Evolutionary conservation across 1,140 invertebrate genomes (phyloP).

Genomic region (Ceratina japonica): DNA sequence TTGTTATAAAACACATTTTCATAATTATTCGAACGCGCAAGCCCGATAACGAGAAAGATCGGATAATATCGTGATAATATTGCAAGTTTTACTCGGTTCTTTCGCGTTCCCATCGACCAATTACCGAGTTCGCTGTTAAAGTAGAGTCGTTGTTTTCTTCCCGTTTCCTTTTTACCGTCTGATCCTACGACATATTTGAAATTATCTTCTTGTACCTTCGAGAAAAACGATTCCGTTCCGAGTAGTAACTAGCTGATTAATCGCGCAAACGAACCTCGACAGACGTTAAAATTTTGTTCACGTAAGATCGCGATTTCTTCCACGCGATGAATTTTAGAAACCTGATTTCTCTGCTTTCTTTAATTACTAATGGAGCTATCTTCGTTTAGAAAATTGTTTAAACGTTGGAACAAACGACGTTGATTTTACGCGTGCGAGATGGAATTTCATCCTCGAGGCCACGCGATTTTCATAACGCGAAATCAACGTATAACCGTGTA

Average conservation of each 20-base stretch:
- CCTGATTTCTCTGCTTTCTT: no score
- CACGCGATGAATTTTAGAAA: no score
- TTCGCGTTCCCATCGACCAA: background rate
- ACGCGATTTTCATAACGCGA: constrained; percentile 5
- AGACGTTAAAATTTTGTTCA: no score
- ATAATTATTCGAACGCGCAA: background rate
- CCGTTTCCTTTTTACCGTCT: background rate
- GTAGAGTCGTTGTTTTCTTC: background rate
- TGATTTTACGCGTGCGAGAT: background rate
- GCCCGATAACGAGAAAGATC: background rate
- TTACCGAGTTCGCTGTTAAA: background rate
- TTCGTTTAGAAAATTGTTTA: constrained; percentile 12
- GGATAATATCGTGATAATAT: background rate
- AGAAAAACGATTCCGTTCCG: background rate
- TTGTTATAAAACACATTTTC: background rate
- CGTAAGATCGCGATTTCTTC: no score
- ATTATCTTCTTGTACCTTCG: no score
- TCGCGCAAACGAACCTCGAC: no score
- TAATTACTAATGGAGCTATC: background rate
- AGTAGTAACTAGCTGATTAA: no score
- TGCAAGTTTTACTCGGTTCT: constrained; percentile 5
- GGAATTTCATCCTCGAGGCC: constrained; percentile 33
- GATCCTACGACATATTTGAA: no score
- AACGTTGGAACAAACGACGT: constrained; percentile 17
- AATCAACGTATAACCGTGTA: constrained; percentile 8